A percentile compares a stretch with the other conserved stretches of the same genome.
Conservation (phyloP, 2,113 vertebrate genomes). For the Eulacestoma nigropectus region DNA sequence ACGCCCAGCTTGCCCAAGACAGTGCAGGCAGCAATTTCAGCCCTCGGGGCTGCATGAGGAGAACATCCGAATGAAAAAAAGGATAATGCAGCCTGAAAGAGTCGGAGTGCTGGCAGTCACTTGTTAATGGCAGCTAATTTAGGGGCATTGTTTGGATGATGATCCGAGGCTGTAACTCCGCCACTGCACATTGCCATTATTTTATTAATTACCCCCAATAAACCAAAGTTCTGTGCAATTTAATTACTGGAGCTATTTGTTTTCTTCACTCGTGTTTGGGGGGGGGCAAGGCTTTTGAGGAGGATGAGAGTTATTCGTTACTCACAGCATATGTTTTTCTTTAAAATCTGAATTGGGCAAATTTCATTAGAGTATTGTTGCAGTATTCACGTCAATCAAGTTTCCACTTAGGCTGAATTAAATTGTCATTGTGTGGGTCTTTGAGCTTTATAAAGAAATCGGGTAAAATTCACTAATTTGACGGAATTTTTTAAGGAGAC, state of each 20-base stretch:
- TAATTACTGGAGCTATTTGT: slow-evolving; percentile 21
- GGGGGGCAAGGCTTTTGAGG: neutral
- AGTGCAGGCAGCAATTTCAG: neutral
- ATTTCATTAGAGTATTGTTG: neutral
- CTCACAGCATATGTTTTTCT: neutral
- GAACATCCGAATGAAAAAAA: neutral
- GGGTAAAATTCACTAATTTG: neutral
- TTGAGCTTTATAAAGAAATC: neutral
- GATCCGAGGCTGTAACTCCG: neutral
- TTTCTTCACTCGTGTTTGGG: neutral
- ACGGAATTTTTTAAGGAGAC: neutral
- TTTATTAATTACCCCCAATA: slow-evolving; percentile 14
- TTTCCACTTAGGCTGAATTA: neutral
- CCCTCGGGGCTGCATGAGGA: neutral
- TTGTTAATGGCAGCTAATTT: neutral
- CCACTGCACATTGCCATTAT: neutral
- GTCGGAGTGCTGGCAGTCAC: neutral
- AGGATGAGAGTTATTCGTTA: neutral
- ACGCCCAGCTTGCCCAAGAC: neutral
- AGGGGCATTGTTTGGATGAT: neutral
- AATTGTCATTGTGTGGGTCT: neutral
- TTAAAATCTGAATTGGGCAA: neutral
- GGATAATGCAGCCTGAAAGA: neutral
- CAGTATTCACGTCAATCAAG: neutral
- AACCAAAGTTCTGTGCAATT: neutral